Conservation (phyloP, 1,140 invertebrate species). For the Panagrolaimus sp. region DNA sequence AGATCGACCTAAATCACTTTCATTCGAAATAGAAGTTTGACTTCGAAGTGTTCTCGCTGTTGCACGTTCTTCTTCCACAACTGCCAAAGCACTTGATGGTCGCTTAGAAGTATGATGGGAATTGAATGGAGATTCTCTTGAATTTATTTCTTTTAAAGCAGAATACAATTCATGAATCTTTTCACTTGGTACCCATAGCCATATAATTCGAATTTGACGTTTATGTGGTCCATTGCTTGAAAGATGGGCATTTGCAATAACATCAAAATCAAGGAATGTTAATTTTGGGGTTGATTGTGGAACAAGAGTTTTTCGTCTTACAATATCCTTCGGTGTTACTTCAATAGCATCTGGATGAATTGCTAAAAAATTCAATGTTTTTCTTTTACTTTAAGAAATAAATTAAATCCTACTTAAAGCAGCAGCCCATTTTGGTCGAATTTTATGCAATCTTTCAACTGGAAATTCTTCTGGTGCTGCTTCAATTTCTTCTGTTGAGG, state of each 20-base stretch:
- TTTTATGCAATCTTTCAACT: neutral
- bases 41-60: no score
- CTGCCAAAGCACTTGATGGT: no score
- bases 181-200: neutral
- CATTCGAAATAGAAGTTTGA: no score
- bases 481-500: no score
- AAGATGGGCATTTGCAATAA: neutral
- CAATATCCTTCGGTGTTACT: neutral
- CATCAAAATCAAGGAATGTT: slow-evolving; percentile 8
- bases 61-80: no score
- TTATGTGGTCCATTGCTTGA: neutral
- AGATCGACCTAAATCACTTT: no score
- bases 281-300: slow-evolving; percentile 10
- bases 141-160: neutral
- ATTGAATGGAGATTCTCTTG: neutral
- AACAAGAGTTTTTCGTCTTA: neutral
- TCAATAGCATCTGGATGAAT: slow-evolving; percentile 10
- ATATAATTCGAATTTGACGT: slow-evolving; percentile 7
- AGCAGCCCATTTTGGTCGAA: neutral
- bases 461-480: neutral
- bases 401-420: neutral
- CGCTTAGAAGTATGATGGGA: no score
- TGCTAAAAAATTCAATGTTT: neutral
- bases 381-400: neutral
- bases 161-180: neutral